A percentile compares a stretch with the other conserved stretches of the same genome.
Conservation (phyloP, 2,888 invertebrate genomes). For the Podotricha telesiphe region DNA sequence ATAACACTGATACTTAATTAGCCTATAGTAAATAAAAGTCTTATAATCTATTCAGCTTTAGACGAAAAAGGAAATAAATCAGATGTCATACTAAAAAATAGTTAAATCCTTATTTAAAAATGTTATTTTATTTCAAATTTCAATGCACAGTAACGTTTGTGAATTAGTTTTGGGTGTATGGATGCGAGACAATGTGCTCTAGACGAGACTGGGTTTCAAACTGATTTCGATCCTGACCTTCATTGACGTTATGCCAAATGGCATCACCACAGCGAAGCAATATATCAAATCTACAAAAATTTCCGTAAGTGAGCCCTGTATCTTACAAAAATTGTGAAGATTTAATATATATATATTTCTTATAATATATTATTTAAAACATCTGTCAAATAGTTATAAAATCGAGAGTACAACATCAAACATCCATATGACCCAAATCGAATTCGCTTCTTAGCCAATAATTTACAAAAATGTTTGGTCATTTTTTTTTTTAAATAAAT, state of each 20-base stretch:
- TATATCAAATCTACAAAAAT: conserved; percentile 64
- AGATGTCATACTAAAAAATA: conserved; percentile 59
- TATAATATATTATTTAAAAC: conserved; percentile 37
- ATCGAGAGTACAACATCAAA: conserved; percentile 49
- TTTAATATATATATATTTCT: conserved; percentile 58
- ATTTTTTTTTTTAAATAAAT: conserved; percentile 56
- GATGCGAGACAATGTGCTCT: conserved; percentile 41
- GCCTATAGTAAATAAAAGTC: conserved; percentile 66
- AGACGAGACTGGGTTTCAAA: conserved; percentile 33
- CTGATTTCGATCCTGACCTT: conserved; percentile 51
- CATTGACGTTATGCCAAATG: conserved; percentile 27
- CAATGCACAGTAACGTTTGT: conserved; percentile 68
- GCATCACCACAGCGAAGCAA: conserved; percentile 41
- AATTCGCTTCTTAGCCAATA: conserved; percentile 60
- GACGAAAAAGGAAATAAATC: conserved; percentile 42
- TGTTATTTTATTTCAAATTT: conserved; percentile 33
- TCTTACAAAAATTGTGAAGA: conserved; percentile 57
- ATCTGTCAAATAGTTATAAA: conserved; percentile 34
- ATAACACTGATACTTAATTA: conserved; percentile 63
- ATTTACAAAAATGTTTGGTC: conserved; percentile 72
- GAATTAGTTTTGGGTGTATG: conserved; percentile 50
- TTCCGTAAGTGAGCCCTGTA: conserved; percentile 70
- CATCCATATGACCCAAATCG: conserved; percentile 46
- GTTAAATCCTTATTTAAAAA: conserved; percentile 57
- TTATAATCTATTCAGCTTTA: conserved; percentile 60